Evolutionary conservation across 2,797 vertebrate species (phyloP), one percentile per base, ranked within the genome.

Genomic region (Protosalanx chinensis): DNA sequence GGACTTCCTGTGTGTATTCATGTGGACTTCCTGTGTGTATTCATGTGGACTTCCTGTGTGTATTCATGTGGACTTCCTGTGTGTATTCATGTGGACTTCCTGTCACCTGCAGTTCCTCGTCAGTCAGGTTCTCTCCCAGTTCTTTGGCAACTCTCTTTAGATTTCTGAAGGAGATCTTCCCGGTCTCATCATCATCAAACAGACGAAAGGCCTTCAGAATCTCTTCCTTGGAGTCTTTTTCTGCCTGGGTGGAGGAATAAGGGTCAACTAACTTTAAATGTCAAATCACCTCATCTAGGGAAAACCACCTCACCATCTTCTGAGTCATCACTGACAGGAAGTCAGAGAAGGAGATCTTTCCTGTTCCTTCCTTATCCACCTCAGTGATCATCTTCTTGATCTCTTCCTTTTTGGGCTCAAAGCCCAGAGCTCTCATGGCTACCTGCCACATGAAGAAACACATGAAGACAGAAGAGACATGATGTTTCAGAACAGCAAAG

Each of bases 341-440:
- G 73, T 97, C 94, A 23, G 56, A 73, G 20, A 96, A 98, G 74
- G 92, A 94, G 83, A 99, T 96, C 86, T 96, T 98, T 72, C 96
- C 96, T 1, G 94, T 96, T 27, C 93, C 91, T 3, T 96, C 95
- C 62, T 96, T 97, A 82, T 98, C 96, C 3, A 97, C 94, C 70
- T 98, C 95, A 0, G 89, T 83, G 33, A 94, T 94, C 91, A 97
- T 98, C 90, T 96, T 96, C 88, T 97, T 97, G 80, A 98, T 97
- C 85, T 98, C 97, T 84, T 98, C 97, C 82, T 96, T 98, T 84
- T 96, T 98, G 2, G 96, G 97, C 79, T 99, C 96, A 81, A 98
- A 98, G 0, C 96, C 97, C 64, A 98, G 90, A 0, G 96, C 96
- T 84, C 96, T 93, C 96, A 98, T 96, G 18, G 95, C 95, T 30